Conservation (phyloP, 2,888 invertebrate species). For the Aproaerema taeniolella region DNA sequence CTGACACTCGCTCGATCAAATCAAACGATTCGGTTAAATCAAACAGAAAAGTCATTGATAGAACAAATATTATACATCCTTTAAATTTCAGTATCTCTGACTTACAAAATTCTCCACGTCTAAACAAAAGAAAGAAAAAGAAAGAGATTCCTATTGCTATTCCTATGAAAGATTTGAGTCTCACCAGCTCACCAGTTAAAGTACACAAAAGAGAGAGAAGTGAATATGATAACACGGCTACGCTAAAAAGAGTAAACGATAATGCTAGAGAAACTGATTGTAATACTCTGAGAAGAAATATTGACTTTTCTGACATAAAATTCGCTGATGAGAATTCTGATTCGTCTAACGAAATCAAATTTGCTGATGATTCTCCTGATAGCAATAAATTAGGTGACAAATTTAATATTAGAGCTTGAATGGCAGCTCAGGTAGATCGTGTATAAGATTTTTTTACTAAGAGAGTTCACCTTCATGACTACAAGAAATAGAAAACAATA, state of each 20-base stretch:
- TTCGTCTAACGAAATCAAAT: constrained; percentile 67
- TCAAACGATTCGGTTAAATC: constrained; percentile 59
- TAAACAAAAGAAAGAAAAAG: constrained; percentile 49
- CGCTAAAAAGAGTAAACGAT: constrained; percentile 80
- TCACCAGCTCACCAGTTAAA: constrained; percentile 55
- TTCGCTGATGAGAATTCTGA: constrained; percentile 85
- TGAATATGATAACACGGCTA: constrained; percentile 49
- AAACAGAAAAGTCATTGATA: constrained; percentile 49
- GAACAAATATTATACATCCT: constrained; percentile 66
- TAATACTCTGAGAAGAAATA: constrained; percentile 71
- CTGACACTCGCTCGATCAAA: constrained; percentile 43
- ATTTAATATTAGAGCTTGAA: constrained; percentile 52
- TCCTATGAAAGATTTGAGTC: constrained; percentile 60
- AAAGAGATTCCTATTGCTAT: constrained; percentile 49
- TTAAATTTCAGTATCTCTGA: constrained; percentile 70
- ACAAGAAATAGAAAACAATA: not conserved
- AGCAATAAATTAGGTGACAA: constrained; percentile 61
- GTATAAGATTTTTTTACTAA: not conserved
- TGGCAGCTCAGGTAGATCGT: not conserved
- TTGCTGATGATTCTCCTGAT: constrained; percentile 68
- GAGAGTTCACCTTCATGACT: not conserved
- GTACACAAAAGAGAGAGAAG: constrained; percentile 51
- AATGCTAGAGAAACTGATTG: constrained; percentile 79
- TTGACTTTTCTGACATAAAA: constrained; percentile 80
- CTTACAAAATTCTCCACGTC: constrained; percentile 60